Percentiles rank a stretch among this genome's conserved stretches.
Evolutionary conservation across 2,888 invertebrate genomes (phyloP).

Genomic region (Nomada lathburiana): DNA sequence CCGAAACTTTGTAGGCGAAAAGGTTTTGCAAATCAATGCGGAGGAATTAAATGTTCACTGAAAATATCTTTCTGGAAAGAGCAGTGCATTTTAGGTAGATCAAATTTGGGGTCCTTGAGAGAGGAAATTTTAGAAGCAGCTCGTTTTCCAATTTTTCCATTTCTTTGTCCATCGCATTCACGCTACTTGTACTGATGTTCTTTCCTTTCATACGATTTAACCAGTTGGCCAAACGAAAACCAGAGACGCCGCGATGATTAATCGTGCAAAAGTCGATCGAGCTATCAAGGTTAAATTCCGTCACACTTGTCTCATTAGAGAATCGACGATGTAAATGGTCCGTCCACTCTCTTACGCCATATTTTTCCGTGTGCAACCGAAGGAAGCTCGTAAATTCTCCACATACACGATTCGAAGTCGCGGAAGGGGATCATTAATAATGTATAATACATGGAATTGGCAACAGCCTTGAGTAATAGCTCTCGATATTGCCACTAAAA

Average conservation of each 20-base stretch:
- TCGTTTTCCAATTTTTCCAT: too few species aligned
- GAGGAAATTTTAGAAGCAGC: too few species aligned
- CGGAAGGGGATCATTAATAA: constrained; percentile 13
- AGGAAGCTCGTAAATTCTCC: constrained; percentile 22
- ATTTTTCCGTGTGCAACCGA: constrained; percentile 37
- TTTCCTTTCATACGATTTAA: too few species aligned
- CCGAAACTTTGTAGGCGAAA: too few species aligned
- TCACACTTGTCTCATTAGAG: constrained; percentile 18
- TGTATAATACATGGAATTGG: constrained; percentile 2
- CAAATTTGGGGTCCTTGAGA: too few species aligned
- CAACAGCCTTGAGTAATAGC: constrained; percentile 13
- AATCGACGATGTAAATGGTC: constrained; percentile 28
- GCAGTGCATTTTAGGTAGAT: too few species aligned
- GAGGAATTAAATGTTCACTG: too few species aligned
- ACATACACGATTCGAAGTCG: not conserved
- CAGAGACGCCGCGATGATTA: constrained; percentile 25
- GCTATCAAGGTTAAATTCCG: constrained; percentile 61
- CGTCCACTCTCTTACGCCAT: constrained; percentile 30
- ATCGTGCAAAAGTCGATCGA: constrained; percentile 39
- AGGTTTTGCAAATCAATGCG: too few species aligned
- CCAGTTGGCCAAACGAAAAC: too few species aligned
- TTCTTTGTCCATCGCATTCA: too few species aligned
- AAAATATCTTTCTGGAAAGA: too few species aligned
- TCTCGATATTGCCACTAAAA: constrained; percentile 27
- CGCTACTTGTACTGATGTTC: too few species aligned